phyloP scores from a whole-genome alignment of 2,888 invertebrate genomes.

The Autographa pulchrina region DNA sequence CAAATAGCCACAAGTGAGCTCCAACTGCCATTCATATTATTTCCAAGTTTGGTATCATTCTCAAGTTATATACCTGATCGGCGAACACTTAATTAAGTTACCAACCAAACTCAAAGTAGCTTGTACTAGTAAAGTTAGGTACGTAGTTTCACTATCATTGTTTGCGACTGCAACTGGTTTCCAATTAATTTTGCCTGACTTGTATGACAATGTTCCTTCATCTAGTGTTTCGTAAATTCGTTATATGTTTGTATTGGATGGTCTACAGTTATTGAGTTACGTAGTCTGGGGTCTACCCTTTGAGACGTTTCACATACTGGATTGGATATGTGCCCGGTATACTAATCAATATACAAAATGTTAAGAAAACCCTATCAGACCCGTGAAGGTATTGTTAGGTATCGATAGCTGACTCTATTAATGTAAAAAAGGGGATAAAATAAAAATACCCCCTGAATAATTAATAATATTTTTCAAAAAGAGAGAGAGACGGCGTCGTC shows the following conservation, averaged over 20 bases:
- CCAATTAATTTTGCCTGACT: constrained; percentile 15
- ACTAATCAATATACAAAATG: too few relatives aligned
- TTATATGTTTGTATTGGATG: not conserved
- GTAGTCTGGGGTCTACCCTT: too few relatives aligned
- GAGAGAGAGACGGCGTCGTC: too few relatives aligned
- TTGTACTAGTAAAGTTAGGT: constrained; percentile 19
- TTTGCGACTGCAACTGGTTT: constrained; percentile 22
- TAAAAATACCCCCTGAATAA: too few relatives aligned
- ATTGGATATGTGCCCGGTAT: too few relatives aligned
- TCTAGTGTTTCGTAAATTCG: not conserved
- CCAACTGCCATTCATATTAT: constrained; percentile 32
- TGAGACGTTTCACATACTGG: too few relatives aligned
- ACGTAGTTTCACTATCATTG: constrained; percentile 24
- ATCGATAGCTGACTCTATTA: too few relatives aligned
- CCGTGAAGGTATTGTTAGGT: too few relatives aligned
- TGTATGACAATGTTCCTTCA: constrained; percentile 11
- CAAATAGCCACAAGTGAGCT: not conserved
- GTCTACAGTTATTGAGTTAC: not conserved
- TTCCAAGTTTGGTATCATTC: constrained; percentile 28
- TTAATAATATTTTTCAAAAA: too few relatives aligned
- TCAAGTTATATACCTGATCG: constrained; percentile 37
- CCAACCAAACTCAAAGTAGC: constrained; percentile 21
- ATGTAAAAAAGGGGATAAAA: too few relatives aligned
- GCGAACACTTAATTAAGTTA: constrained; percentile 39
- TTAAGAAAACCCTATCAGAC: too few relatives aligned